phyloP scores from a whole-genome alignment of 2,113 vertebrate species.

The Ornithorhynchus anatinus region DNA sequence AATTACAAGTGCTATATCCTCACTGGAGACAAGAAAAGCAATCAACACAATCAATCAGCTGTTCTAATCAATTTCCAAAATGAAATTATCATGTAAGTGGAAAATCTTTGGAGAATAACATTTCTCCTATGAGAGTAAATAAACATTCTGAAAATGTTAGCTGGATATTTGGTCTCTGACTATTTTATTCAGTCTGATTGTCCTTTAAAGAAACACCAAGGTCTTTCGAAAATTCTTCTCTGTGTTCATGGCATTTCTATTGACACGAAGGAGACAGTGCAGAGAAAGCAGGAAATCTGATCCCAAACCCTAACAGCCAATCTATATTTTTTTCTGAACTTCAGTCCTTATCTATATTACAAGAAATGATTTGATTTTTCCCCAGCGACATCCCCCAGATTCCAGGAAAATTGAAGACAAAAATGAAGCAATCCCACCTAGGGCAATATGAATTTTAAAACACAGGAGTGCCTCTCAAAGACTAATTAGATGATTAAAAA shows the following conservation, averaged over 20 bases:
- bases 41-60: slow-evolving; percentile 54
- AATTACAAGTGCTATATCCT: slow-evolving; percentile 43
- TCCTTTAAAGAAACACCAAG: background rate
- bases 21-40: slow-evolving; percentile 41
- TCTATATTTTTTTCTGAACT: background rate
- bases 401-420: background rate
- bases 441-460: background rate
- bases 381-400: background rate
- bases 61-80: slow-evolving; percentile 56
- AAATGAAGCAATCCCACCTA: background rate
- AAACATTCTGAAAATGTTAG: slow-evolving; percentile 9
- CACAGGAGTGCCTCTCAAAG: background rate
- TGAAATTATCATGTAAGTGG: slow-evolving; percentile 30
- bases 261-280: background rate
- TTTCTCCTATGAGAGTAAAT: background rate
- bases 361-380: background rate
- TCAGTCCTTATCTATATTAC: background rate
- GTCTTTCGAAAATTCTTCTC: background rate
- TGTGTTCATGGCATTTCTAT: background rate
- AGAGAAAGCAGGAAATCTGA: background rate
- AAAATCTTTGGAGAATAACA: background rate
- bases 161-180: background rate
- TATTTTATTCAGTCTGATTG: background rate
- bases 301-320: background rate
- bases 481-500: background rate